A percentile compares a stretch with the other conserved stretches of the same genome.
phyloP scores from a whole-genome alignment of 1,140 invertebrate species.

The Mactra quadrangularis region DNA sequence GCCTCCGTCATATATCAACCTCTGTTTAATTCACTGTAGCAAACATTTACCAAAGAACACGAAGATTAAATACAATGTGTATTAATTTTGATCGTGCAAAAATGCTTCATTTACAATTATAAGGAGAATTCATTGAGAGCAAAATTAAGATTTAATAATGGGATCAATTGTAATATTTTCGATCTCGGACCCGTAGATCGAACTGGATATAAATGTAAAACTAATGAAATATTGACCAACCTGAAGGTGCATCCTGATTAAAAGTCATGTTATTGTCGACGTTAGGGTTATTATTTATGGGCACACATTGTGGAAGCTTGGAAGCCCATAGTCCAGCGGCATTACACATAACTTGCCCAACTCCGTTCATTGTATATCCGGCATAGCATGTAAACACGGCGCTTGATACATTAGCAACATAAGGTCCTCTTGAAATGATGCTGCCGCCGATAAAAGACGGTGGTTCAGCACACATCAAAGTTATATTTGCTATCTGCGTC shows the following conservation, averaged over 20 bases:
- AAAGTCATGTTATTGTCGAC: conserved; percentile 25
- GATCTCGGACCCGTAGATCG: no score
- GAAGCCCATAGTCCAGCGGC: conserved; percentile 4
- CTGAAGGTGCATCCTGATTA: neutral
- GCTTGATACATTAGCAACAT: conserved; percentile 22
- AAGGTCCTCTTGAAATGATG: conserved; percentile 18
- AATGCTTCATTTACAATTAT: no score
- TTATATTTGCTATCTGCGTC: neutral
- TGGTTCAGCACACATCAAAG: conserved; percentile 1
- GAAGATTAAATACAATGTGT: no score
- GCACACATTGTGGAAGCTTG: conserved; percentile 15
- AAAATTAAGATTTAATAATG: no score
- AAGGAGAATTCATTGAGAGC: no score
- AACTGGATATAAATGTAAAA: no score
- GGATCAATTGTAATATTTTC: no score
- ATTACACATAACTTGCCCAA: neutral
- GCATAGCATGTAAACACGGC: conserved; percentile 19
- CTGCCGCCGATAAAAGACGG: conserved; percentile 5
- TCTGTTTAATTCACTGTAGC: no score
- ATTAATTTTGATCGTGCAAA: no score
- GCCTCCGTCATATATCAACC: no score
- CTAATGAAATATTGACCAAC: no score
- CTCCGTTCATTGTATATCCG: conserved; percentile 24
- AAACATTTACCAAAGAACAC: no score
- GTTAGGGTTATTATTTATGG: conserved; percentile 3